These are phyloP conservation scores for Paradisaea rubra DNA, from an alignment of 2,113 vertebrate genomes.

Conservation along the genomic window DNA sequence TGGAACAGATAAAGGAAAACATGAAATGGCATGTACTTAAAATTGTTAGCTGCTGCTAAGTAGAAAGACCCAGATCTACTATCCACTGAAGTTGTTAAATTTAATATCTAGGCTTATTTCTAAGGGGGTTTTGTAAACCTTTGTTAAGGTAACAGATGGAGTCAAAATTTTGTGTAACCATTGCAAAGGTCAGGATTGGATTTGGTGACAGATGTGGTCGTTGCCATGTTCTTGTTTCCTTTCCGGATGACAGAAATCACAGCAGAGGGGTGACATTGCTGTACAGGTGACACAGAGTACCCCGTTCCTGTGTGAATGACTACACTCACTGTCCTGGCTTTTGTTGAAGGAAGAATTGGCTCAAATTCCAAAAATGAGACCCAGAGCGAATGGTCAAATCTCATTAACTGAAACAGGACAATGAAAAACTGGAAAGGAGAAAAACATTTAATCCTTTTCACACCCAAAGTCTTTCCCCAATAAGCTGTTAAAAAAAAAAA, in stretches of 20 bases:
- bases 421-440: neutral
- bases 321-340: neutral
- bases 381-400: neutral
- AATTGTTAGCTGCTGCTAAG: neutral
- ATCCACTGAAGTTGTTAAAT: neutral
- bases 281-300: rapidly evolving
- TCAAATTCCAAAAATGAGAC: neutral
- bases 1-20: neutral
- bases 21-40: neutral
- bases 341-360: neutral
- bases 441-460: neutral
- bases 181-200: neutral
- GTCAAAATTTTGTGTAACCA: rapidly evolving
- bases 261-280: neutral
- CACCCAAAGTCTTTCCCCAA: neutral
- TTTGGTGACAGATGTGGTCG: neutral
- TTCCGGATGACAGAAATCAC: neutral
- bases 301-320: neutral
- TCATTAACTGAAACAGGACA: neutral
- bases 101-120: neutral
- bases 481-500: neutral
- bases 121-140: neutral
- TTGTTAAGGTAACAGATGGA: neutral
- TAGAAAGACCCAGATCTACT: neutral
- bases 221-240: neutral